Evolutionary conservation across 2,888 invertebrate genomes (phyloP), one percentile per base, ranked within the genome.

Genomic region (Melanostoma mellinum): DNA sequence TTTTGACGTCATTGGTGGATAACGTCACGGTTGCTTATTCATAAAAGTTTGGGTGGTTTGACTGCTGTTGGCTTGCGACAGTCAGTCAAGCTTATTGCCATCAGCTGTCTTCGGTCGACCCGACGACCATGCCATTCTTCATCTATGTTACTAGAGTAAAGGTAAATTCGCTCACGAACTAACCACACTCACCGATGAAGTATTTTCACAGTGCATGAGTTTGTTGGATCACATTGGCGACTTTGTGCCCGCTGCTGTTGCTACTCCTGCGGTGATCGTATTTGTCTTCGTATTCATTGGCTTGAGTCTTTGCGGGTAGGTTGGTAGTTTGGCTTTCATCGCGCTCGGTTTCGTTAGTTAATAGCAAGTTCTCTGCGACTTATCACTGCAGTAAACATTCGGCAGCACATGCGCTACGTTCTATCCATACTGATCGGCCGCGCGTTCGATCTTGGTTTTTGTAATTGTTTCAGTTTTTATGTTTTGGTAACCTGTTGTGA

Each of bases 381-480:
- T 86, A 85, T 86, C 87, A 85, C 82, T 85, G 88, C 87, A 88
- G 86, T 87, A 86, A 87, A 88, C 87, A 86, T 87, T 86, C 85
- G 86, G 86, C 87, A 87, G 87, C 86, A 86, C 86, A 87, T 85
- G 86, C 87, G 86, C 86, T 86, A 87, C 85, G 87, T 86, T 87
- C 87, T 86, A 75, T 82, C 73, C 78, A 72, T 73, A 80, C 55
- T 78, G 82, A 78, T 69, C 71, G 68, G 74, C 56, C 76, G 81
- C 63, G 63, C 56, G 80, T 72, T 80, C 52, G 50, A 8, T 67
- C 71, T 50, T 67, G 8, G 9, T 35, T 68, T 77, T 60, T 30
- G 42, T 4, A 20, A 20, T 20, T 20, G 55, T 46, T 20, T 38
- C 38, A 50, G 48, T 32, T 6, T 56, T 56, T 30, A 60, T 44